A percentile compares a stretch with the other conserved stretches of the same genome.
These are phyloP conservation scores for Dryocosmus kuriphilus DNA, from an alignment of 2,888 invertebrate species.

Conservation along the genomic window DNA sequence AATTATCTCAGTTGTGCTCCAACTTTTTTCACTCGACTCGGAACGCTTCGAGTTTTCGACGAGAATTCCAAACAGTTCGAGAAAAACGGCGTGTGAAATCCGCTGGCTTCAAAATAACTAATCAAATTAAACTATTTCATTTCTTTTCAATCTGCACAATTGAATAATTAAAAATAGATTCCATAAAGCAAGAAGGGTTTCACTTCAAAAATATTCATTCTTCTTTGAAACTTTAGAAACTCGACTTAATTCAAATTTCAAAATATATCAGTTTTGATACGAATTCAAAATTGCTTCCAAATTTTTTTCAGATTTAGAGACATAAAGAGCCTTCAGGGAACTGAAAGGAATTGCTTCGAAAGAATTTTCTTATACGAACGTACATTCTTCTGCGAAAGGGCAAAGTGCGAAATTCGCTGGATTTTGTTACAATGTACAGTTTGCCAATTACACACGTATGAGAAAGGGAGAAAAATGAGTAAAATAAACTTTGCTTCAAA, in stretches of 20 bases:
- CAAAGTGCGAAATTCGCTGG: neutral
- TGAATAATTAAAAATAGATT: neutral
- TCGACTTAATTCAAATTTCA: too few species aligned
- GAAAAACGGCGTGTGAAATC: constrained; percentile 21
- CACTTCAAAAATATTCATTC: too few species aligned
- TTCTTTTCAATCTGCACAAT: neutral
- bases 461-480: neutral
- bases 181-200: too few species aligned
- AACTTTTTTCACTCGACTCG: constrained; percentile 8
- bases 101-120: neutral
- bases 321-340: too few species aligned
- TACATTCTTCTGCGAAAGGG: neutral
- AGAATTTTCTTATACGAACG: neutral
- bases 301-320: too few species aligned
- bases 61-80: constrained; percentile 8
- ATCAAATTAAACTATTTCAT: constrained; percentile 19
- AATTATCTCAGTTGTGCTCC: constrained; percentile 23
- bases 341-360: neutral
- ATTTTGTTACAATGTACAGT: neutral
- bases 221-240: too few species aligned
- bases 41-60: constrained; percentile 21
- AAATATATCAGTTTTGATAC: too few species aligned
- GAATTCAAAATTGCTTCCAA: too few species aligned
- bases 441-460: neutral
- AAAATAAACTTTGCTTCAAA: neutral